A percentile compares a stretch with the other conserved stretches of the same genome.
Conservation (phyloP, 92 coral and sea anemone genomes). For the Actinernus sp. region DNA sequence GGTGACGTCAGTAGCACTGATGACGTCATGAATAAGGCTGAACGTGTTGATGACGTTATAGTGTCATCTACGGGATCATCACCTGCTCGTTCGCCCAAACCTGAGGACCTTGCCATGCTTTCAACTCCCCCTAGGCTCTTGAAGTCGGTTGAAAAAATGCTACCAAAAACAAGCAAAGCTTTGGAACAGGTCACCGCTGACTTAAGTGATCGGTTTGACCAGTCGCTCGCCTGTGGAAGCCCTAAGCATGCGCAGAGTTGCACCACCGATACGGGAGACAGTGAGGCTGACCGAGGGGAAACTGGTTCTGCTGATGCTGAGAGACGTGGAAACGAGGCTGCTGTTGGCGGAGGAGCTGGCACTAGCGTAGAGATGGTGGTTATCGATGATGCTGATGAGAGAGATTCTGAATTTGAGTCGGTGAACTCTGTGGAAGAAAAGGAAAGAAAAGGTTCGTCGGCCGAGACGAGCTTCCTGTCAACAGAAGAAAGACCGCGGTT, state of each 20-base stretch:
- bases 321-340: background rate
- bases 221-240: constrained; percentile 1
- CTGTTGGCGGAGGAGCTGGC: no score
- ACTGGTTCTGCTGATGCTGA: no score
- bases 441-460: no score
- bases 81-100: constrained; percentile 92
- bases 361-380: no score
- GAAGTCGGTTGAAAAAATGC: background rate
- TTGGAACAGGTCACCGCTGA: constrained; percentile 3
- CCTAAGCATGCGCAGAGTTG: no score
- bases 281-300: no score
- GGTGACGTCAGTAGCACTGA: background rate
- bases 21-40: background rate
- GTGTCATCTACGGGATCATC: constrained; percentile 98
- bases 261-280: no score
- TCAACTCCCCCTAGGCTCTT: constrained; percentile 82
- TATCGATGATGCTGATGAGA: no score
- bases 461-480: background rate
- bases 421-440: no score
- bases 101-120: constrained; percentile 70
- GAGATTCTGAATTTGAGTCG: no score
- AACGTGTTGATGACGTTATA: constrained; percentile 60
- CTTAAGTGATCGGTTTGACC: constrained; percentile 35
- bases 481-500: background rate
- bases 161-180: background rate